phyloP scores from a whole-genome alignment of 2,797 vertebrate genomes.

The Holocentrus rufus region DNA sequence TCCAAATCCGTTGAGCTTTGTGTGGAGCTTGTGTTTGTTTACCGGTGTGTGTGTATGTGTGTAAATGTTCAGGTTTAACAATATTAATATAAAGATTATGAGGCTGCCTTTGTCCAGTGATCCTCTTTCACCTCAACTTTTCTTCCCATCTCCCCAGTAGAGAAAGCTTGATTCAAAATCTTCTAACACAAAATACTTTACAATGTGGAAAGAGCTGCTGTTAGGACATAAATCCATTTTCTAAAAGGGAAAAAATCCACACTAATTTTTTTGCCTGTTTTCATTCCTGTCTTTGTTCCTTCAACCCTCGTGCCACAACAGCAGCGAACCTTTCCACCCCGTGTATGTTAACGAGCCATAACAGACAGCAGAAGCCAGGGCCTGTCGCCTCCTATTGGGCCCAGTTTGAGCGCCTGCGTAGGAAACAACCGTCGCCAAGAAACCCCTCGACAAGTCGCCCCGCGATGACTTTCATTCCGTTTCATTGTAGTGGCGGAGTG shows the following conservation, averaged over 20 bases:
- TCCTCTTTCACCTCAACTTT: conserved; percentile 13
- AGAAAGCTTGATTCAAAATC: conserved; percentile 3
- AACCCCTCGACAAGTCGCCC: conserved; percentile 53
- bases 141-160: conserved; percentile 2
- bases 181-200: conserved; percentile 11
- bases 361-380: conserved; percentile 76
- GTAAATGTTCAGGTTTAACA: not conserved
- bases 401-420: conserved; percentile 54
- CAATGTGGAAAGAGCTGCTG: not conserved
- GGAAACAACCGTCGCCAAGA: conserved; percentile 69
- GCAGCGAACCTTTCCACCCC: conserved; percentile 69
- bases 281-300: conserved; percentile 50
- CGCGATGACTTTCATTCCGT: conserved; percentile 64
- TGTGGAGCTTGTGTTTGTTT: not conserved
- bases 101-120: conserved; percentile 8
- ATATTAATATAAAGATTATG: not conserved
- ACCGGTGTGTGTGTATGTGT: not conserved
- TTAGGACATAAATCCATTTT: conserved; percentile 30
- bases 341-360: conserved; percentile 73
- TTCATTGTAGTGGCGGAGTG: conserved; percentile 54
- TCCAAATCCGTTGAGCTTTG: not conserved
- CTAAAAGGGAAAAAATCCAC: conserved; percentile 19
- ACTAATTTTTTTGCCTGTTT: conserved; percentile 22
- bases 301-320: conserved; percentile 29
- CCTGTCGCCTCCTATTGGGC: conserved; percentile 75